Evolutionary conservation across 2,113 vertebrate genomes (phyloP), one percentile per base, ranked within the genome.

Genomic region (Romanogobio albipinnatus): DNA sequence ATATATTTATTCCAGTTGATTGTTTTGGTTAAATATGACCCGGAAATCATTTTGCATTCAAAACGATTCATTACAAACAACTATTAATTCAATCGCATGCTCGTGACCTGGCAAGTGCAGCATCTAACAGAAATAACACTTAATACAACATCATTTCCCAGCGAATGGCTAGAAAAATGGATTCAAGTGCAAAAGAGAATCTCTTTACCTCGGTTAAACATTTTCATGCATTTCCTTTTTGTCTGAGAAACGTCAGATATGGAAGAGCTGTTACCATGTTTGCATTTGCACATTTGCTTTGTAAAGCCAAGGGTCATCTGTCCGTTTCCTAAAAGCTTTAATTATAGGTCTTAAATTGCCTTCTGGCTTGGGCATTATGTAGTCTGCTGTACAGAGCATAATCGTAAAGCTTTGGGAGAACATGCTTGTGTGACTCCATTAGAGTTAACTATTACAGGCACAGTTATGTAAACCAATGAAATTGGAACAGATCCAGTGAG

Each of bases 241-340:
- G 24, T 59, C 24, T 17, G 47, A 17, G 71, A 49, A 47, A 33
- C 45, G 24, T 79, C 76, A 53, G 4, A 24, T 39, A 39, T 4
- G 5, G n/a, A 59, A 85, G 49, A 45, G 15, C 9, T 45, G 73
- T 85, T 87, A 64, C 74, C 17, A 82, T 86, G 80, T 70, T 68
- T 53, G 9, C 36, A 61, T 59, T 19, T 13, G 71, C 61, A 33
- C 24, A 51, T 68, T 68, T 68, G 62, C 79, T 81, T 66, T 43
- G 58, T 56, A 84, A 43, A 76, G 29, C 47, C 71, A 17, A 24
- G 11, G 45, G 33, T 79, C 79, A 82, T 79, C 74, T 10, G 24
- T 59, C 45, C 19, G 29, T 75, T 33, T 79, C 47, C 36, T 64
- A 29, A 85, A 82, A 85, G 36, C 33, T 81, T 81, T 84, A 80